phyloP scores from a whole-genome alignment of 2,888 invertebrate species.

The Gisinianus flammeolus region DNA sequence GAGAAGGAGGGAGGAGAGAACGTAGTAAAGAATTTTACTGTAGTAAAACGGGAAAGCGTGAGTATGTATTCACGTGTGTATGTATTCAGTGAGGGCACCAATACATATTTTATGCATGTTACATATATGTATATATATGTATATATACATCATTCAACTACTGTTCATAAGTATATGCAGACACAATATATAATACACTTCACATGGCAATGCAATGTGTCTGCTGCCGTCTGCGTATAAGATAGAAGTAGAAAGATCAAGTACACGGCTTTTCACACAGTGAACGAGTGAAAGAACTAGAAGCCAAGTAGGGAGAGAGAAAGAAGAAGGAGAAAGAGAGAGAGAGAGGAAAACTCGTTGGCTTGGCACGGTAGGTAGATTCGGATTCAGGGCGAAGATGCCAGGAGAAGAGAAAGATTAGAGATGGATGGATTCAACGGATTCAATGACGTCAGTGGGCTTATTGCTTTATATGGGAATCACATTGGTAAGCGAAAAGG shows the following conservation, averaged over 20 bases:
- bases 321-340: slow-evolving; percentile 10
- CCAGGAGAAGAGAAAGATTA: slow-evolving; percentile 31
- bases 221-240: neutral
- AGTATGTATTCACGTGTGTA: neutral
- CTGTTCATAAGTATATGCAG: too few species aligned
- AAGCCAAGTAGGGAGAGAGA: neutral
- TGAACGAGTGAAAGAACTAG: neutral
- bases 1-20: neutral
- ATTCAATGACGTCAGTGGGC: slow-evolving; percentile 38
- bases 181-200: neutral
- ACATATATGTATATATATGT: neutral
- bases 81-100: neutral
- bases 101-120: neutral
- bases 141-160: neutral
- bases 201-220: neutral
- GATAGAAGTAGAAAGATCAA: neutral
- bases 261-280: neutral
- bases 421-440: slow-evolving; percentile 39
- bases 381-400: slow-evolving; percentile 31
- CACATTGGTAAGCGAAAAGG: slow-evolving; percentile 6
- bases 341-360: slow-evolving; percentile 2
- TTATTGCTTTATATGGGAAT: slow-evolving; percentile 33
- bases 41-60: slow-evolving; percentile 14
- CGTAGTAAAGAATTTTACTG: slow-evolving; percentile 20
- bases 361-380: slow-evolving; percentile 29